Percentiles rank a stretch among this genome's conserved stretches.
Evolutionary conservation across 2,888 invertebrate genomes (phyloP).

Genomic region (Antheraea yamamai): DNA sequence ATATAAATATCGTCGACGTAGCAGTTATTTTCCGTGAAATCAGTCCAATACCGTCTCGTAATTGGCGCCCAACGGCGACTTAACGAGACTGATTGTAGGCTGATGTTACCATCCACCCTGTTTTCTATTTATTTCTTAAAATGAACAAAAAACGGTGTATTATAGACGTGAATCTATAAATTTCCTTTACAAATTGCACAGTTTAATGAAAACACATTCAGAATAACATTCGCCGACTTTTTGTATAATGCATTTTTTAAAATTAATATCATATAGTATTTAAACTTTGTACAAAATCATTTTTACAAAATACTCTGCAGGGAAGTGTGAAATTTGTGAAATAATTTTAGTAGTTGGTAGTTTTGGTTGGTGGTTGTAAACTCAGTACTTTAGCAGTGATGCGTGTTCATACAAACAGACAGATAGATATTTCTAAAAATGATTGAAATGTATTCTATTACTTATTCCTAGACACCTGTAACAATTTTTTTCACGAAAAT

Average conservation of each 20-base stretch:
- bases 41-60: conserved; percentile 62
- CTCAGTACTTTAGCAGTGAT: no score
- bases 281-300: not conserved
- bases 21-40: conserved; percentile 63
- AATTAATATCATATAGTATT: not conserved
- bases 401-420: no score
- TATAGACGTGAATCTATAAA: not conserved
- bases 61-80: conserved; percentile 69
- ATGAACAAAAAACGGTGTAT: not conserved
- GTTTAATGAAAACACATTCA: not conserved
- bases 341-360: no score
- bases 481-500: no score
- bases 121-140: conserved; percentile 17
- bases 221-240: not conserved
- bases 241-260: not conserved
- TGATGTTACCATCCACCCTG: conserved; percentile 44
- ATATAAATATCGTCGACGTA: conserved; percentile 45
- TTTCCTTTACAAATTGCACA: not conserved
- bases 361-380: no score
- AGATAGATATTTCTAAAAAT: no score
- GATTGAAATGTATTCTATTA: no score
- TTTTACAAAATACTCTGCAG: not conserved
- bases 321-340: no score
- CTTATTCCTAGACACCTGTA: no score
- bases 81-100: conserved; percentile 70